Evolutionary conservation across 2,113 vertebrate genomes (phyloP).

Genomic region (Orcinus orca): DNA sequence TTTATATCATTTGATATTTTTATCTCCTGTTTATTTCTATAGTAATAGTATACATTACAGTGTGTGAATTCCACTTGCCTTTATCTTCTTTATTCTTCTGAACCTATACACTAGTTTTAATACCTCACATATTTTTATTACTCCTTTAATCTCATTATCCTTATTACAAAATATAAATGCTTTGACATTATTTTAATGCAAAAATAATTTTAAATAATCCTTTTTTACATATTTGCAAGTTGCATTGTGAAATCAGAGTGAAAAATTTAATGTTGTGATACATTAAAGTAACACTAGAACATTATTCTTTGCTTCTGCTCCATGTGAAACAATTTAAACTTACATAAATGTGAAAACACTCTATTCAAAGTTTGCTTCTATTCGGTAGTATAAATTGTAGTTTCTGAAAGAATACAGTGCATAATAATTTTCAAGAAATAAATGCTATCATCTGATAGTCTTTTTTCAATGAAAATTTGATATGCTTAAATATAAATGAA

Average conservation of each 20-base stretch:
- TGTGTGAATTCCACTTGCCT: slow-evolving; percentile 28
- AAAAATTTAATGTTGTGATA: slow-evolving; percentile 49
- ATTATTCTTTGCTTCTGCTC: slow-evolving; percentile 38
- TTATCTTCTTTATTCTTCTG: slow-evolving; percentile 70
- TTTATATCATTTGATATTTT: slow-evolving; percentile 47
- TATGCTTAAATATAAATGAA: slow-evolving; percentile 43
- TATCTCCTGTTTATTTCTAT: slow-evolving; percentile 59
- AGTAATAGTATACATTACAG: neutral
- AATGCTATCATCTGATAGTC: neutral
- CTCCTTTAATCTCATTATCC: slow-evolving; percentile 66
- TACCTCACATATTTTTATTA: slow-evolving; percentile 70
- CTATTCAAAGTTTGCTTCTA: slow-evolving; percentile 41
- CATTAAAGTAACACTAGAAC: slow-evolving; percentile 47
- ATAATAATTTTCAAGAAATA: slow-evolving; percentile 51
- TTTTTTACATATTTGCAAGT: slow-evolving; percentile 53
- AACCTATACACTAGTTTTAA: slow-evolving; percentile 58
- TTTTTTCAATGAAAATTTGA: slow-evolving; percentile 33
- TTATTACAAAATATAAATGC: slow-evolving; percentile 62
- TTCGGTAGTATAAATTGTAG: slow-evolving; percentile 34
- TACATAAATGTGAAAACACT: slow-evolving; percentile 48
- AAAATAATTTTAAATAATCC: slow-evolving; percentile 57
- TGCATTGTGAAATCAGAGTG: slow-evolving; percentile 42
- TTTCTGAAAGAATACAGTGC: slow-evolving; percentile 23
- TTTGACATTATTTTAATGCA: slow-evolving; percentile 63
- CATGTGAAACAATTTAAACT: slow-evolving; percentile 39